These are phyloP conservation scores for Apotomis turbidana DNA, from an alignment of 2,888 invertebrate genomes.

Conservation along the genomic window DNA sequence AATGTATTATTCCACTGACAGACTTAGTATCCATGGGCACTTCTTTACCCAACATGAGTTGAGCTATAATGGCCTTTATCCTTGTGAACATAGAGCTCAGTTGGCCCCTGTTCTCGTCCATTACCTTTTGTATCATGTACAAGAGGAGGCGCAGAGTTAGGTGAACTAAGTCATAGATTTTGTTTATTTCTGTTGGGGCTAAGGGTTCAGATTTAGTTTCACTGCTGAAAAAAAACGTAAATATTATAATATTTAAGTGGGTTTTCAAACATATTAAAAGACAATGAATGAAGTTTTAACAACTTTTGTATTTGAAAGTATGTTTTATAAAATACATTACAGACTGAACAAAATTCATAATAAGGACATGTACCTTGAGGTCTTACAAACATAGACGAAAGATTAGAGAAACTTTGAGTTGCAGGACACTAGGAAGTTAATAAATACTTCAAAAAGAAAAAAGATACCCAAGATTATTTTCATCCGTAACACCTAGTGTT, in stretches of 20 bases:
- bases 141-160: slow-evolving; percentile 61
- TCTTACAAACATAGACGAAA: no score
- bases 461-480: slow-evolving; percentile 1
- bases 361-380: no score
- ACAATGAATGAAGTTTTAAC: no score
- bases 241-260: no score
- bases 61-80: slow-evolving; percentile 54
- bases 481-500: slow-evolving; percentile 49
- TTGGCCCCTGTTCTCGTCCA: slow-evolving; percentile 44
- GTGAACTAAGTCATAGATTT: slow-evolving; percentile 65
- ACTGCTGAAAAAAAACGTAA: slow-evolving; percentile 9
- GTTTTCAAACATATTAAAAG: no score
- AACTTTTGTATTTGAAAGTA: no score
- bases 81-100: slow-evolving; percentile 49
- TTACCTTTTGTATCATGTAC: slow-evolving; percentile 63
- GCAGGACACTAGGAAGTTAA: no score
- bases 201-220: slow-evolving; percentile 45
- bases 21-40: slow-evolving; percentile 87
- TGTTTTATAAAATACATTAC: no score
- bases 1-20: slow-evolving; percentile 84
- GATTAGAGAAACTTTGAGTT: no score
- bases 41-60: slow-evolving; percentile 73
- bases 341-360: no score
- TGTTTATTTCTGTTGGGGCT: slow-evolving; percentile 70
- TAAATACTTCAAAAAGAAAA: not conserved